Evolutionary conservation across 1,140 invertebrate genomes (phyloP).

Genomic region (Pseudachorutes palmiensis): DNA sequence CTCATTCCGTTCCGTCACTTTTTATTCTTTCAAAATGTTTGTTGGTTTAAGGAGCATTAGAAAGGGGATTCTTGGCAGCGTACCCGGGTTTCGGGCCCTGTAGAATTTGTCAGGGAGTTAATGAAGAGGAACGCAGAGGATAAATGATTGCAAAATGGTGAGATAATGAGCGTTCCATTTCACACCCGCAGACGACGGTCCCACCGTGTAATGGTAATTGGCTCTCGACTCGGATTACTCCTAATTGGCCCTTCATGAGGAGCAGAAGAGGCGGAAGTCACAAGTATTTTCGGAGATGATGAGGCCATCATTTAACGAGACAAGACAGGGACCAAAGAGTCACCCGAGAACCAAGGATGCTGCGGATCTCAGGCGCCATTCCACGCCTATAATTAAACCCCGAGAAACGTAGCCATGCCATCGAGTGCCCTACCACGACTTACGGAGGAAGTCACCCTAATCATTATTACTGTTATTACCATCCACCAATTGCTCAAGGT

Average conservation of each 20-base stretch:
- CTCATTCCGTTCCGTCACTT: not conserved
- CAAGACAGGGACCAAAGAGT: not conserved
- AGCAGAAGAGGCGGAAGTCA: not conserved
- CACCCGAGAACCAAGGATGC: not conserved
- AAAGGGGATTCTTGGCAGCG: not conserved
- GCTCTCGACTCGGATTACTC: constrained; percentile 39
- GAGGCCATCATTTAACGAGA: not conserved
- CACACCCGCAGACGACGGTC: constrained; percentile 30
- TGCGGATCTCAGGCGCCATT: constrained; percentile 32
- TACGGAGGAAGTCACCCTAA: constrained; percentile 37
- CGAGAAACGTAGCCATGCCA: not conserved
- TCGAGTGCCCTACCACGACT: too few relatives aligned
- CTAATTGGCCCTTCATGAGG: constrained; percentile 39
- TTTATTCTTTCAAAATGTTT: not conserved
- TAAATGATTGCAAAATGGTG: constrained; percentile 39
- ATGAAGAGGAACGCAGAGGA: constrained; percentile 39
- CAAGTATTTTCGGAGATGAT: not conserved
- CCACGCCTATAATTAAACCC: constrained; percentile 12
- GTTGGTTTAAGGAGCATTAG: not conserved
- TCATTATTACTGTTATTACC: constrained; percentile 38
- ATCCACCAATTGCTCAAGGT: too few relatives aligned
- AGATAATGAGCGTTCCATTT: constrained; percentile 39
- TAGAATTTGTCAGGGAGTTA: constrained; percentile 39
- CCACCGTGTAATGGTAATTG: constrained; percentile 34
- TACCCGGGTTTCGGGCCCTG: not conserved